These are phyloP conservation scores for Carposina sasakii DNA, from an alignment of 1,140 invertebrate genomes.

Conservation along the genomic window DNA sequence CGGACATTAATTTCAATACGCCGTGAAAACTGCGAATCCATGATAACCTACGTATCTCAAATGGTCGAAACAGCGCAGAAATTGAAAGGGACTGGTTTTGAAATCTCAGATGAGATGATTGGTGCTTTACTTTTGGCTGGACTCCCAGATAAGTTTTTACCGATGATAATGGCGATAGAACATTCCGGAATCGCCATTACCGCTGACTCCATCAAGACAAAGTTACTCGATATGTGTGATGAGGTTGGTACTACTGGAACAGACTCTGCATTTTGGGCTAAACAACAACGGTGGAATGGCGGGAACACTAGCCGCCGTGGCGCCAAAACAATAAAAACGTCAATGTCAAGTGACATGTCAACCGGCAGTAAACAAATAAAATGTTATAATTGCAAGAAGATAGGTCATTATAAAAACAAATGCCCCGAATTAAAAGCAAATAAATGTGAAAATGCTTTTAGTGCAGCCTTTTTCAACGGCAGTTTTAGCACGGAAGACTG, in stretches of 20 bases:
- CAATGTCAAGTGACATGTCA: constrained; percentile 10
- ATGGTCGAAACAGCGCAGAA: constrained; percentile 14
- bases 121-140: constrained; percentile 15
- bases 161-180: constrained; percentile 20
- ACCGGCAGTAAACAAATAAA: constrained; percentile 13
- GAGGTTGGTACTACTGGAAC: constrained; percentile 14
- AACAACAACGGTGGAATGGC: not conserved
- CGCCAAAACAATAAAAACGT: no score
- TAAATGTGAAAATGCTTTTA: constrained; percentile 15
- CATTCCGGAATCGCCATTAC: constrained; percentile 16
- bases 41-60: constrained; percentile 14
- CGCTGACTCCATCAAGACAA: constrained; percentile 27
- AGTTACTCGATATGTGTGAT: constrained; percentile 25
- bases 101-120: constrained; percentile 18
- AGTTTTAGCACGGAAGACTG: constrained; percentile 28
- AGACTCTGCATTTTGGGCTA: constrained; percentile 8
- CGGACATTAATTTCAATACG: constrained; percentile 16
- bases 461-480: constrained; percentile 21
- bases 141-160: constrained; percentile 15
- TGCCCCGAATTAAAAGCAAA: constrained; percentile 26
- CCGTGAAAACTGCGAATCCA: not conserved
- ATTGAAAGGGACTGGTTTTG: constrained; percentile 16
- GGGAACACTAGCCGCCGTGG: no score
- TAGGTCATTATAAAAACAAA: constrained; percentile 26
- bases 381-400: constrained; percentile 28